Evolutionary conservation across 2,113 vertebrate genomes (phyloP), one percentile per base, ranked within the genome.

Genomic region (Eolophus roseicapilla): DNA sequence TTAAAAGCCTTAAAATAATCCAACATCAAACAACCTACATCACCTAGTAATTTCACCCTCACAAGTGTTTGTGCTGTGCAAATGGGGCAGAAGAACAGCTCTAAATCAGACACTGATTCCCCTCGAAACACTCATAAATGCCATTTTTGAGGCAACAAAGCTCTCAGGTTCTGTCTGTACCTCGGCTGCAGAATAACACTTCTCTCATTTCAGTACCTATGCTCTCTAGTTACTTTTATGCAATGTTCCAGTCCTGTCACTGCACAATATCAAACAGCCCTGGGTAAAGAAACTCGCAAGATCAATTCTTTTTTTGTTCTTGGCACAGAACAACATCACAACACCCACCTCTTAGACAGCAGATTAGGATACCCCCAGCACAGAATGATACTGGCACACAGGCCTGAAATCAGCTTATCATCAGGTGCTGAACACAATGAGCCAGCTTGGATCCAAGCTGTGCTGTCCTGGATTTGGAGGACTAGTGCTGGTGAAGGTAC

Each of bases 281-380:
- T 7, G 3, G 68, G 31, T 18, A 50, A 88, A 95, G 68, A 46
- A 69, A 37, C 41, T 74, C 75, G 15, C 27, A 77, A 77, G 46
- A 93, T 29, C 53, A 46, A 49, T 74, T 81, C 7, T 27, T 69
- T 44, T 44, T 86, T 53, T 74, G 12, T 78, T 93, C 83, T 71
- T 86, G 88, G 91, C 83, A 84, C 59, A 50, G 73, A 28, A 53
- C n/a, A 86, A 41, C 59, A 74, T 53, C 71, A 29, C 82, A 83
- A 67, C 79, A 84, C 24, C 41, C 71, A 80, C 43, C 68, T 81
- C 82, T 28, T 0, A 5, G 44, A 62, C 24, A 29, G 2, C 52
- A 85, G 88, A 90, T 77, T 29, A 94, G 67, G 52, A 49, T 4
- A 70, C 50, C 87, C 83, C 53, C 78, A 96, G 96, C 63, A 86